Percentiles rank a stretch among this genome's conserved stretches.
Conservation (phyloP, 2,113 vertebrate species). For the Ceyx cyanopectus region DNA sequence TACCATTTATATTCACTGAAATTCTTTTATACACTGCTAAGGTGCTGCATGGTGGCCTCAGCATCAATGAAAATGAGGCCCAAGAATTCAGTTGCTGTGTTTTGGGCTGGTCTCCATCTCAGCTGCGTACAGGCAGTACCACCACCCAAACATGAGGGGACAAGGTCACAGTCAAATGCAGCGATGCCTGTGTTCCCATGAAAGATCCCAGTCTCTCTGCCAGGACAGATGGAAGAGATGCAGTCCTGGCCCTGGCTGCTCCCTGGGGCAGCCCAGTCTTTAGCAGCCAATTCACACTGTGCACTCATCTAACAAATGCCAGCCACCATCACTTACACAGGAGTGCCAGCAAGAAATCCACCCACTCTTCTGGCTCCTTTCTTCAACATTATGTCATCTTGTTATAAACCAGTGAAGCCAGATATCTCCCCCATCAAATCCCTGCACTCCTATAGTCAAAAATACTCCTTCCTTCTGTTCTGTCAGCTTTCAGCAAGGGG, state of each 20-base stretch:
- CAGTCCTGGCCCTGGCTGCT: neutral
- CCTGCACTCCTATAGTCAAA: neutral
- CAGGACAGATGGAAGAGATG: neutral
- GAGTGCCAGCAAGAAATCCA: neutral
- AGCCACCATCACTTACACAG: fast-evolving
- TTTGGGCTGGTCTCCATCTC: neutral
- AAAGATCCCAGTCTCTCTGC: neutral
- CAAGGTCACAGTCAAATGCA: fast-evolving
- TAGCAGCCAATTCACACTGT: fast-evolving
- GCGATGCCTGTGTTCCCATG: fast-evolving
- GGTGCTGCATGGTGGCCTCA: fast-evolving
- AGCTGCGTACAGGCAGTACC: neutral
- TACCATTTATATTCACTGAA: neutral
- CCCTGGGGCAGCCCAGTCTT: neutral
- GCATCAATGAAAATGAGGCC: fast-evolving
- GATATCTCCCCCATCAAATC: neutral
- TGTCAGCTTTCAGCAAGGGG: neutral
- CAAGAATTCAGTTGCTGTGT: neutral
- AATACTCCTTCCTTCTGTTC: slow-evolving; percentile 21
- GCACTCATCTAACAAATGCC: fast-evolving
- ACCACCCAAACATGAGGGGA: neutral
- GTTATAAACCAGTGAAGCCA: neutral
- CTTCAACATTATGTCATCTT: neutral
- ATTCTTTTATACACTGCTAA: neutral
- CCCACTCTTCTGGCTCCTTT: neutral